phyloP scores from a whole-genome alignment of 2,888 invertebrate species.

The Ochropleura leucogaster region DNA sequence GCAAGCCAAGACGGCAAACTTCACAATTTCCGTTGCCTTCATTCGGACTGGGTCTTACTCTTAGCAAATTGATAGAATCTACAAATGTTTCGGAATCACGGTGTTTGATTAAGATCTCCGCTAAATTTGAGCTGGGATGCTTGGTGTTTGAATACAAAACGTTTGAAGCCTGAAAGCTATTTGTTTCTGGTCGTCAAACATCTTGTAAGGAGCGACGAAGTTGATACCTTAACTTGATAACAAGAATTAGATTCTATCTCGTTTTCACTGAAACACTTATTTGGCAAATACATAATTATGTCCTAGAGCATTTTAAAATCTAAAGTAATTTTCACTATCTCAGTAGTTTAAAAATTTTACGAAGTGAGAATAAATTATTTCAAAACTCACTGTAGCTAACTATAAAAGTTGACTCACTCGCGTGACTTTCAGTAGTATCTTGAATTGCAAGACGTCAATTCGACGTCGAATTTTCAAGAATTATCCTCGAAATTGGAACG shows the following conservation, averaged over 20 bases:
- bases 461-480: conserved; percentile 77
- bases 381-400: conserved; percentile 62
- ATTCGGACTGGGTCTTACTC: conserved; percentile 31
- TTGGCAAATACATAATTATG: not conserved
- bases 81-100: conserved; percentile 22
- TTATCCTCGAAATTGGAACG: conserved; percentile 78
- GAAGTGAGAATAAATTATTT: conserved; percentile 14
- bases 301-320: not conserved
- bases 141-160: conserved; percentile 38
- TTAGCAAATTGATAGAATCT: conserved; percentile 44
- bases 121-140: conserved; percentile 41
- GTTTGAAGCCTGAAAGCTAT: conserved; percentile 10
- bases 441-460: conserved; percentile 74
- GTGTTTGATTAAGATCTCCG: conserved; percentile 44
- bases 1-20: conserved; percentile 48
- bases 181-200: conserved; percentile 19
- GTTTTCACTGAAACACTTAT: conserved; percentile 1
- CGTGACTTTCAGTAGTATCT: conserved; percentile 59
- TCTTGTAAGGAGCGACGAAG: not conserved
- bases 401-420: conserved; percentile 63
- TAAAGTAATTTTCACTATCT: not conserved
- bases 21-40: conserved; percentile 43
- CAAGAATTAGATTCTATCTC: conserved; percentile 3
- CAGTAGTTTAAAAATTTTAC: conserved; percentile 11
- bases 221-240: not conserved